A percentile compares a stretch with the other conserved stretches of the same genome.
These are phyloP conservation scores for Nasonia longicornis DNA, from an alignment of 1,140 invertebrate genomes.

Conservation along the genomic window DNA sequence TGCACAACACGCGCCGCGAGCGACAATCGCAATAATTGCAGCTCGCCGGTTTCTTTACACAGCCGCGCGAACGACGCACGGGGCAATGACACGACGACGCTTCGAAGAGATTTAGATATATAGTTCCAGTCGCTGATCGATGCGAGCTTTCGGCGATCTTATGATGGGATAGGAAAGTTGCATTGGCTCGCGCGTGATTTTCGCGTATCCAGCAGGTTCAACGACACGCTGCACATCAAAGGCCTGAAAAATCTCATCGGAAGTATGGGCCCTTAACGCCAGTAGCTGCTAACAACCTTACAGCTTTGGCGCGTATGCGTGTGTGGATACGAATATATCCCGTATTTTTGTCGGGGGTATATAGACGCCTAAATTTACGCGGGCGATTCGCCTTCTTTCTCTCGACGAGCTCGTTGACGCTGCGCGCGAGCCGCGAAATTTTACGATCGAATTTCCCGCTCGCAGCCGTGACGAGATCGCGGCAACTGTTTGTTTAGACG, in stretches of 20 bases:
- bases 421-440: not conserved
- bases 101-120: not conserved
- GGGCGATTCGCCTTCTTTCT: not conserved
- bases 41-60: constrained; percentile 11
- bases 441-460: constrained; percentile 29
- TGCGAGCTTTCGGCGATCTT: not conserved
- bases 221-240: constrained; percentile 8
- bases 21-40: constrained; percentile 7
- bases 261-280: not conserved
- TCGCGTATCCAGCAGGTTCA: constrained; percentile 8
- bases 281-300: not conserved
- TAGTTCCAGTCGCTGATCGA: not conserved
- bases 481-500: constrained; percentile 8
- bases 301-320: not conserved
- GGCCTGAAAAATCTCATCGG: not conserved
- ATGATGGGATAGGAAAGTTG: not conserved
- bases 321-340: not conserved
- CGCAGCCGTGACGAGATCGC: not conserved
- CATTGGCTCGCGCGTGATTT: no score
- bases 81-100: not conserved
- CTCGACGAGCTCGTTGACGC: constrained; percentile 20
- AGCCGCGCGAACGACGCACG: not conserved
- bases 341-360: constrained; percentile 24
- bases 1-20: not conserved
- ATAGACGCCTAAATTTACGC: not conserved